phyloP scores from a whole-genome alignment of 2,888 invertebrate species.

The Phrixothrix hirtus region DNA sequence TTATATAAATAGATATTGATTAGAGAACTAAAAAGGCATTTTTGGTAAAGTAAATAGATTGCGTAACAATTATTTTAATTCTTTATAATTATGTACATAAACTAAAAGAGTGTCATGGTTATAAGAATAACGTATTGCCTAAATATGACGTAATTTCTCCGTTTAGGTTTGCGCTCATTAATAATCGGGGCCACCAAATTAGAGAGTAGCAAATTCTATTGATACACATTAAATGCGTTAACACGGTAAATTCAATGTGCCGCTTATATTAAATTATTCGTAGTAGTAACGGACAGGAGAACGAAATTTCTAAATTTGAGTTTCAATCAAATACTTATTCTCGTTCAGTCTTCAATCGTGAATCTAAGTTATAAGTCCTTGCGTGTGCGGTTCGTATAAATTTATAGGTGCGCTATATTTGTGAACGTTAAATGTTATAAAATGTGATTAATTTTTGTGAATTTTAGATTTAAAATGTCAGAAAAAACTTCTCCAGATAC shows the following conservation, averaged over 20 bases:
- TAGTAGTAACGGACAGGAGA: too few relatives aligned
- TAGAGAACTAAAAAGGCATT: too few relatives aligned
- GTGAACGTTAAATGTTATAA: not conserved
- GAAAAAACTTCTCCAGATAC: conserved; percentile 59
- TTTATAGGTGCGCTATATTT: not conserved
- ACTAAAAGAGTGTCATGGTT: conserved; percentile 27
- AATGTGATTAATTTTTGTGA: not conserved
- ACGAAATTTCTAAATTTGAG: too few relatives aligned
- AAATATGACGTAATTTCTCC: conserved; percentile 42
- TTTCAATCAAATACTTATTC: too few relatives aligned
- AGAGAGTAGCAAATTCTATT: conserved; percentile 22
- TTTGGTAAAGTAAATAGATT: not conserved
- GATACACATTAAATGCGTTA: not conserved
- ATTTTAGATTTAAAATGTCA: conserved; percentile 42
- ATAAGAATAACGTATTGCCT: conserved; percentile 25
- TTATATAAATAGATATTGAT: too few relatives aligned
- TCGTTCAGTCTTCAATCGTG: too few relatives aligned
- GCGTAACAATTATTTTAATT: conserved; percentile 29
- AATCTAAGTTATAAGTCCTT: too few relatives aligned
- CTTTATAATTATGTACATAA: conserved; percentile 21
- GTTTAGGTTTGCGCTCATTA: conserved; percentile 44
- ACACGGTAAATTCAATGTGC: conserved; percentile 1
- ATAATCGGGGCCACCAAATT: conserved; percentile 22
- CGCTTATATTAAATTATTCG: too few relatives aligned
- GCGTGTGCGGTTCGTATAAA: not conserved